Base-by-base conservation (phyloP, 1,140 invertebrate genomes). In the Chymomyza costata region DNA sequence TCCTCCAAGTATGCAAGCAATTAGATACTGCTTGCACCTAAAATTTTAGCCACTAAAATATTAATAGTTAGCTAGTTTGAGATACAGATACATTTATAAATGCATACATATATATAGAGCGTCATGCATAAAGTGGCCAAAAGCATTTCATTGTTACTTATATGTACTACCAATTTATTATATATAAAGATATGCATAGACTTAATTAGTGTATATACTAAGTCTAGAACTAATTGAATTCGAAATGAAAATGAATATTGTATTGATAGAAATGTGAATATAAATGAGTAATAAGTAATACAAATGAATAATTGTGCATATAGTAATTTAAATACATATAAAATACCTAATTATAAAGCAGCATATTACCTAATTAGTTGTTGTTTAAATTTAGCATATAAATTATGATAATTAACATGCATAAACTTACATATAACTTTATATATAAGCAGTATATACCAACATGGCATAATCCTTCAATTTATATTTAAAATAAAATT, bases 241-340 rank as follows among this genome's bases (percentile, higher is more conserved):
- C 3, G 3, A 25, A 25, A 5, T 25, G 21, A 3, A 25, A 25
- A 25, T 25, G 3, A 8, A 25, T 5, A 25, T 53, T 25, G 21
- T 35, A 63, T 64, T 64, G 64, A 64, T 63, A 45, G 51, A 64
- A 56, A 63, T 64, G 61, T 56, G 60, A 64, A 54, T 44, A 48
- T 41, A 55, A 64, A 45, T 16, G 59, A 53, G 31, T 61, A 61
- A 10, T 18, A 14, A n/a, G 21, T 13, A 30, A 32, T n/a, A 59
- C 48, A 74, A 68, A 54, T 74, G 69, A 76, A 62, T 76, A 51
- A 76, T 64, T 78, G 71, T 78, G 71, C 71, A 78, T 78, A 78
- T 76, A 76, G 57, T 65, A 61, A 62, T 65, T 68, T 65, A 74
- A 46, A 73, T 28, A 37, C 45, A 49, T 48, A 44, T n/a, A n/a